Percentiles rank a stretch among this genome's conserved stretches.
These are phyloP conservation scores for Galerucella calmariensis DNA, from an alignment of 2,888 invertebrate species.

Conservation along the genomic window DNA sequence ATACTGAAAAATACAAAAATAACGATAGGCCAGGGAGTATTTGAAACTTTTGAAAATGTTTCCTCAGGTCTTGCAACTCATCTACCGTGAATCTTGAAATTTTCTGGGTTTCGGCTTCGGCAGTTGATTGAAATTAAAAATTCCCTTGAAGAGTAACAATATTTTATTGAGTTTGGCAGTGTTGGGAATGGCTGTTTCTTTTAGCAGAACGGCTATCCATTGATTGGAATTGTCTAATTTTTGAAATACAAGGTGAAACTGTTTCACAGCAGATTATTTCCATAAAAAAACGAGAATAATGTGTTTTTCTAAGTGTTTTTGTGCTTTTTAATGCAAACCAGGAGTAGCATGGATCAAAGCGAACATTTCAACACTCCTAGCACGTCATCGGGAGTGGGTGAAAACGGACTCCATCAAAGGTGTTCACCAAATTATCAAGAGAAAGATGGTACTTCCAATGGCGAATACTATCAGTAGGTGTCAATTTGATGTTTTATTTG, in stretches of 20 bases:
- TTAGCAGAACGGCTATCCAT: no score
- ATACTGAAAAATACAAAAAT: no score
- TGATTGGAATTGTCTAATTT: no score
- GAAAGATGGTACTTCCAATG: constrained; percentile 40
- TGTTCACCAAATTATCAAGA: constrained; percentile 45
- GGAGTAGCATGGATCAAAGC: constrained; percentile 38
- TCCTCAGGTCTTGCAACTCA: no score
- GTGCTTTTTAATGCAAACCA: constrained; percentile 39
- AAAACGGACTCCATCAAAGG: constrained; percentile 44
- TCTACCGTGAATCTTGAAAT: no score
- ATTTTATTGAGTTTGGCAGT: no score
- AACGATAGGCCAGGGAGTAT: no score
- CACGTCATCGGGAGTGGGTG: constrained; percentile 44
- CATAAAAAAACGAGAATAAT: not conserved
- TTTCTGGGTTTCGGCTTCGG: no score
- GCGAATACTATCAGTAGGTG: constrained; percentile 46
- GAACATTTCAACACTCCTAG: constrained; percentile 44
- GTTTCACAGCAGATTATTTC: not conserved
- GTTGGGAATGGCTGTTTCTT: no score
- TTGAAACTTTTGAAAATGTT: no score
- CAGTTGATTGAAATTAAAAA: no score
- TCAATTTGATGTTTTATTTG: constrained; percentile 23
- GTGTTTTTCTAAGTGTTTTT: not conserved
- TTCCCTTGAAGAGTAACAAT: no score
- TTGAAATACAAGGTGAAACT: not conserved